These are phyloP conservation scores for Diaphora mendica DNA, from an alignment of 2,888 invertebrate genomes.

Conservation along the genomic window DNA sequence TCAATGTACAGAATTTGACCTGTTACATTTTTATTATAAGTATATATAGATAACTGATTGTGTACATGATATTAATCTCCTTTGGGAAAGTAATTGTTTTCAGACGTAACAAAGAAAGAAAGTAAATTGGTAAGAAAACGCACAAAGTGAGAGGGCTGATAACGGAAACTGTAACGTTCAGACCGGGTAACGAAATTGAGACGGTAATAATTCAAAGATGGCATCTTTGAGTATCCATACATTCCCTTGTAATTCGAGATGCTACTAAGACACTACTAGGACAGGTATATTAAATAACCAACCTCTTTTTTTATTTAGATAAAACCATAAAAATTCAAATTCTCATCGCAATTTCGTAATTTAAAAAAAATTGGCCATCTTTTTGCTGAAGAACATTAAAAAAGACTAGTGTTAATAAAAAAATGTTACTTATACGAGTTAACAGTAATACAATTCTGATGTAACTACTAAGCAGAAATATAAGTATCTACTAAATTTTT, in stretches of 20 bases:
- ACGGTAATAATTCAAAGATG: no score
- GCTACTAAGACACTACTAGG: background rate
- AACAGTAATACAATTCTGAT: constrained; percentile 60
- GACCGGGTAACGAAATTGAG: no score
- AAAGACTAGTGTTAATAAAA: constrained; percentile 47
- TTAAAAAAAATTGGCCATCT: constrained; percentile 2
- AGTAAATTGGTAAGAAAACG: no score
- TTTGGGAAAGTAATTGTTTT: no score
- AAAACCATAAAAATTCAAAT: background rate
- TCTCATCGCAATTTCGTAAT: background rate
- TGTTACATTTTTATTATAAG: no score
- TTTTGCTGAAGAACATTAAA: constrained; percentile 8
- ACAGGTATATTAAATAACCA: background rate
- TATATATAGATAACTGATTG: no score
- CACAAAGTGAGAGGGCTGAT: no score
- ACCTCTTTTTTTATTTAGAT: background rate
- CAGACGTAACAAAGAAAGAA: no score
- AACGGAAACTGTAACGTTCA: no score
- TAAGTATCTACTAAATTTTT: constrained; percentile 66
- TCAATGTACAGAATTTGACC: no score
- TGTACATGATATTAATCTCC: no score
- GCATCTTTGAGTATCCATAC: no score
- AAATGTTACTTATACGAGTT: constrained; percentile 54
- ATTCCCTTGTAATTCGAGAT: background rate
- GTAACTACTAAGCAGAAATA: constrained; percentile 58